These are phyloP conservation scores for Apodemia hepburni DNA, from an alignment of 2,888 invertebrate genomes.

Conservation along the genomic window DNA sequence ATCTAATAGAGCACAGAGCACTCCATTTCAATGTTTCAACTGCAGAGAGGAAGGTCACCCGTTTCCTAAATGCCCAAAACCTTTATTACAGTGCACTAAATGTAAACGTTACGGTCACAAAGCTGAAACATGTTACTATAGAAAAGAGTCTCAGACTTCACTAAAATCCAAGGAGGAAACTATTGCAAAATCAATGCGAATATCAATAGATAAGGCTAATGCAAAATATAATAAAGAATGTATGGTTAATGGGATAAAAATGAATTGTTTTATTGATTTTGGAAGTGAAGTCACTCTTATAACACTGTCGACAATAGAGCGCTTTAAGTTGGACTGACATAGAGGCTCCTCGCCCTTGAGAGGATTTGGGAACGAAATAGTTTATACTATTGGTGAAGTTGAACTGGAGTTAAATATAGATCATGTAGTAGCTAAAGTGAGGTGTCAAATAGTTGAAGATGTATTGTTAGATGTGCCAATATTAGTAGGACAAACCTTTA, in stretches of 20 bases:
- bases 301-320: no score
- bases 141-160: neutral
- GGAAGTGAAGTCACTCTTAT: no score
- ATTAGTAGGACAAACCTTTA: neutral
- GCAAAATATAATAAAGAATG: neutral
- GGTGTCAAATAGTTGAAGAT: slow-evolving; percentile 1
- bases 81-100: slow-evolving; percentile 22
- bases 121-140: slow-evolving; percentile 16
- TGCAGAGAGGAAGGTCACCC: slow-evolving; percentile 28
- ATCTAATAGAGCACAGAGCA: neutral
- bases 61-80: slow-evolving; percentile 26
- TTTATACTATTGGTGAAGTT: slow-evolving; percentile 23
- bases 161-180: neutral
- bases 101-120: slow-evolving; percentile 14
- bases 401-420: slow-evolving; percentile 21
- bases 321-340: no score
- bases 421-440: slow-evolving; percentile 20
- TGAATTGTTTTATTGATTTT: no score
- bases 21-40: slow-evolving; percentile 23
- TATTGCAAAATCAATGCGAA: no score
- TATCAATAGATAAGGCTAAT: no score
- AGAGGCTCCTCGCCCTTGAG: no score
- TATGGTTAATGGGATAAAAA: no score
- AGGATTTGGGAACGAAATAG: slow-evolving; percentile 28
- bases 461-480: neutral